phyloP scores from a whole-genome alignment of 2,797 vertebrate species.

The Anabacerthia variegaticeps region DNA sequence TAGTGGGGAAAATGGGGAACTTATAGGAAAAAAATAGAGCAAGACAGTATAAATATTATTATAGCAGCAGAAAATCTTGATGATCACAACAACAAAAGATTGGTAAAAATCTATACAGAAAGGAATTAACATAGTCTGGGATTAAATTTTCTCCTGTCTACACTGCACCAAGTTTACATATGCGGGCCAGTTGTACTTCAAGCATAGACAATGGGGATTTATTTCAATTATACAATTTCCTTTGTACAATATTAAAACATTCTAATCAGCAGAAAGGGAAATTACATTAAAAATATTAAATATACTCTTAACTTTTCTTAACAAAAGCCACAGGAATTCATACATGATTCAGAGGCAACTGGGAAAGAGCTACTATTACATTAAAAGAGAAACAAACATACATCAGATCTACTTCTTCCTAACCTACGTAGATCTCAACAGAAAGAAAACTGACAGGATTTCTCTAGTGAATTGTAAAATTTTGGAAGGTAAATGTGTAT shows the following conservation, averaged over 20 bases:
- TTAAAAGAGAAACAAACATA: background rate
- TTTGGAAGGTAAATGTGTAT: background rate
- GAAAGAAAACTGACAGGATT: background rate
- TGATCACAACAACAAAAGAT: background rate
- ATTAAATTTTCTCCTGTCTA: background rate
- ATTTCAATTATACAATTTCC: background rate
- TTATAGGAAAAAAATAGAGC: background rate
- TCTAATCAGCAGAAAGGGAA: background rate
- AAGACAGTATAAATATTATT: background rate
- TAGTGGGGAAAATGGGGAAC: background rate
- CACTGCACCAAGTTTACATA: background rate
- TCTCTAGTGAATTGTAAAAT: background rate
- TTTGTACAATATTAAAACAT: background rate
- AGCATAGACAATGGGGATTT: background rate
- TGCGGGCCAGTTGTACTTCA: background rate
- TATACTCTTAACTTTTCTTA: background rate
- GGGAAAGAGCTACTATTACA: background rate
- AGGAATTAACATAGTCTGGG: background rate
- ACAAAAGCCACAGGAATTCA: background rate
- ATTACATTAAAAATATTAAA: background rate
- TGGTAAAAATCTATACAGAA: background rate
- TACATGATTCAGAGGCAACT: background rate
- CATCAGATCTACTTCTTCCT: background rate
- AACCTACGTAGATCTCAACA: background rate
- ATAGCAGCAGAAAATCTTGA: background rate